Conservation (phyloP, 2,797 vertebrate genomes). For the Etheostoma perlongum region DNA sequence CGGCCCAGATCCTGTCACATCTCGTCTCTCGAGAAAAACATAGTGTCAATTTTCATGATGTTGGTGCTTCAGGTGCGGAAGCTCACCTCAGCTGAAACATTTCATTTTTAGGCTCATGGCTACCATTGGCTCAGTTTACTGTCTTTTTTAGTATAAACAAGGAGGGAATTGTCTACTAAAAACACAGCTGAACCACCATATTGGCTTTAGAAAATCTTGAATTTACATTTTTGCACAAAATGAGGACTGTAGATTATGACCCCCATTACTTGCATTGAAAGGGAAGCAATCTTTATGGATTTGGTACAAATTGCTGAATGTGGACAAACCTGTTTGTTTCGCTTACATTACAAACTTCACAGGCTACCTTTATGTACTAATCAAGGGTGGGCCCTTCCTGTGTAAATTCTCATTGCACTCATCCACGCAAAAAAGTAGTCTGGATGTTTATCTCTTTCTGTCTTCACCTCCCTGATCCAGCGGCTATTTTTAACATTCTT, state of each 20-base stretch:
- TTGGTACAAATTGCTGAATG: background rate
- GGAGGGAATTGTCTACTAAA: background rate
- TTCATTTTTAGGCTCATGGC: background rate
- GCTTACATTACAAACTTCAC: background rate
- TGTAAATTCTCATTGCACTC: slow-evolving; percentile 29
- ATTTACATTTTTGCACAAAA: background rate
- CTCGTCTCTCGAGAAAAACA: background rate
- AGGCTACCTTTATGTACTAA: background rate
- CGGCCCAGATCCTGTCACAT: background rate
- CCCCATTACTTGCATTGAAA: background rate
- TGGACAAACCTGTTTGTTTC: background rate
- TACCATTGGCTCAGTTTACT: background rate
- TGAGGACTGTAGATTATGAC: background rate
- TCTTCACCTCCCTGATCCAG: slow-evolving; percentile 53
- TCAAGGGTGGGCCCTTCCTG: background rate
- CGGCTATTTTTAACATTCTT: slow-evolving; percentile 57
- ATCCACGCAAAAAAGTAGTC: slow-evolving; percentile 14
- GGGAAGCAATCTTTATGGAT: slow-evolving; percentile 1
- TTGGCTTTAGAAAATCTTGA: background rate
- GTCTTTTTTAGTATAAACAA: background rate
- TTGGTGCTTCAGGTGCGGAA: background rate
- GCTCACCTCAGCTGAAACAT: background rate
- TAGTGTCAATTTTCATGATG: background rate
- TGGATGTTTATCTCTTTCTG: slow-evolving; percentile 60
- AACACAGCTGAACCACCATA: background rate